Conservation (phyloP, 2,888 invertebrate species). For the Limnephilus lunatus region DNA sequence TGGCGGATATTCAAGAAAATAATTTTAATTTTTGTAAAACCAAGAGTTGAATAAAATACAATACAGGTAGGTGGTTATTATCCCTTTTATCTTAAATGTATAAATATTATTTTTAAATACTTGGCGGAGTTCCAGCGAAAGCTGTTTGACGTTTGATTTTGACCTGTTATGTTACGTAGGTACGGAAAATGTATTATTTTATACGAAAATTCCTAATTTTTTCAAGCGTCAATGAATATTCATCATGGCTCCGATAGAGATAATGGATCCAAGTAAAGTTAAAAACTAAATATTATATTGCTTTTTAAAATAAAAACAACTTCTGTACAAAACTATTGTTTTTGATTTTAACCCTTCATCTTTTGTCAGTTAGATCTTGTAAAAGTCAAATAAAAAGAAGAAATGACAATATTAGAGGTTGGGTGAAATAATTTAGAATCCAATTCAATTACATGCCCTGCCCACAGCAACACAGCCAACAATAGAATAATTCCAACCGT, state of each 20-base stretch:
- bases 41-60: background rate
- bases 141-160: background rate
- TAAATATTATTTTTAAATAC: background rate
- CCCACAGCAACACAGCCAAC: background rate
- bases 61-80: background rate
- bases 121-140: background rate
- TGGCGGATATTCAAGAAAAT: background rate
- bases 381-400: background rate
- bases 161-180: background rate
- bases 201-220: background rate
- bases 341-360: background rate
- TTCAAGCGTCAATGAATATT: background rate
- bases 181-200: background rate
- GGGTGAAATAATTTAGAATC: background rate
- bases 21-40: background rate
- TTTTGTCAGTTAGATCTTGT: background rate
- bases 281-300: no score
- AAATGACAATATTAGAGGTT: background rate
- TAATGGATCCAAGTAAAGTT: background rate
- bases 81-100: background rate
- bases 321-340: background rate
- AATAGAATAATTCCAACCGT: background rate
- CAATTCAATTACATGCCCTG: background rate
- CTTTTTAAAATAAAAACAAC: background rate
- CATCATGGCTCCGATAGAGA: background rate